These are phyloP conservation scores for Rotaria socialis DNA, from an alignment of 2,888 invertebrate species.

Conservation along the genomic window DNA sequence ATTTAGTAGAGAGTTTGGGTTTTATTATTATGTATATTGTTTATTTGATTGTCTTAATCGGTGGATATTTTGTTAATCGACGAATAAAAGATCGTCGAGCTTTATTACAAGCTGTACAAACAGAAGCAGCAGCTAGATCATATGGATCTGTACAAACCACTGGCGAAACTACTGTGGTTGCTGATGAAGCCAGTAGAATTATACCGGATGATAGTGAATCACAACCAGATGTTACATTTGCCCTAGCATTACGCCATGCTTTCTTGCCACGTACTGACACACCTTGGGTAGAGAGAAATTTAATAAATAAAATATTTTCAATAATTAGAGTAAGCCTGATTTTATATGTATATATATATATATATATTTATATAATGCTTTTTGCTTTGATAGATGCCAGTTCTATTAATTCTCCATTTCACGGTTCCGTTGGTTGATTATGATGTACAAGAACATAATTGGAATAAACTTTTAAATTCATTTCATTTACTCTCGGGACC, in stretches of 20 bases:
- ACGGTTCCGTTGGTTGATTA: slow-evolving; percentile 65
- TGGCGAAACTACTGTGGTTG: background rate
- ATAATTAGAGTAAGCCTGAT: slow-evolving; percentile 57
- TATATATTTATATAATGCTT: background rate
- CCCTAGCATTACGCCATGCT: background rate
- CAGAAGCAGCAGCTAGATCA: slow-evolving; percentile 8
- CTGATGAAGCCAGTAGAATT: background rate
- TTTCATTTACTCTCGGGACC: slow-evolving; percentile 63
- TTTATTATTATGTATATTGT: slow-evolving; percentile 61
- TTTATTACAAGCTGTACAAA: slow-evolving; percentile 22
- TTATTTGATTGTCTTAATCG: slow-evolving; percentile 62
- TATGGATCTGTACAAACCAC: background rate
- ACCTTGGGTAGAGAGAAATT: slow-evolving; percentile 58
- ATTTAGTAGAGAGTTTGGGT: slow-evolving; percentile 62
- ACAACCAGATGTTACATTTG: slow-evolving; percentile 21
- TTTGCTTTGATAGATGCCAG: slow-evolving; percentile 59
- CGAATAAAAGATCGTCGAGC: slow-evolving; percentile 41
- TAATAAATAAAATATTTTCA: slow-evolving; percentile 56
- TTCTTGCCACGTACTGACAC: slow-evolving; percentile 48
- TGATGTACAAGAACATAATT: slow-evolving; percentile 61
- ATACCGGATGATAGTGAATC: slow-evolving; percentile 4
- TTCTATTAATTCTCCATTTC: slow-evolving; percentile 62
- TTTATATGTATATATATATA: background rate
- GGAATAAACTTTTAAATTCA: slow-evolving; percentile 65
- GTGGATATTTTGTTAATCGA: slow-evolving; percentile 52